These are phyloP conservation scores for Dolichopus griseipennis DNA, from an alignment of 2,888 invertebrate species.

Conservation along the genomic window DNA sequence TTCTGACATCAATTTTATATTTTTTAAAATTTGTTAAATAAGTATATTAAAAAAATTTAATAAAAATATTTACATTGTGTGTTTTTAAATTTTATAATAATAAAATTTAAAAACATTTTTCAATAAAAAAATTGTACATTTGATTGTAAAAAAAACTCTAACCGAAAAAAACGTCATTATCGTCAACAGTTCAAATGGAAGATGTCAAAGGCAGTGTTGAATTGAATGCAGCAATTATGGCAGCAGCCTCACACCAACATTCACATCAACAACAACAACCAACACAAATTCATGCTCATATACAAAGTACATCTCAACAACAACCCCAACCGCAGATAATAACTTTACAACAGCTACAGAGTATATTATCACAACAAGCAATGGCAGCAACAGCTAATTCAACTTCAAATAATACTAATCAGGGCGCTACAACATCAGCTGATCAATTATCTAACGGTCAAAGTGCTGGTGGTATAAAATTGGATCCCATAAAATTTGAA, in stretches of 20 bases:
- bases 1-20: not conserved
- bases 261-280: conserved; percentile 14
- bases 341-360: conserved; percentile 27
- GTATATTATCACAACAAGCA: conserved; percentile 26
- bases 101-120: not conserved
- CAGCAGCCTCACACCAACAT: conserved; percentile 26
- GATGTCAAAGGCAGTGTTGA: conserved; percentile 22
- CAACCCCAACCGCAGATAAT: conserved; percentile 24
- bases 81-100: not conserved
- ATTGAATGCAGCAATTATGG: conserved; percentile 28
- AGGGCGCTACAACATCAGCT: not conserved
- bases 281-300: conserved; percentile 16
- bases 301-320: conserved; percentile 20
- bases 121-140: not conserved
- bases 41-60: not conserved
- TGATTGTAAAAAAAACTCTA: conserved; percentile 6
- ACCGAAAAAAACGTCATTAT: conserved; percentile 6
- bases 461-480: not conserved
- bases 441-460: conserved; percentile 10
- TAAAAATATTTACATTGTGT: not conserved
- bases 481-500: not conserved
- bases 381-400: conserved; percentile 16
- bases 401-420: no score
- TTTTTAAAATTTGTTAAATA: not conserved
- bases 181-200: conserved; percentile 12